These are phyloP conservation scores for Columba janthina DNA, from an alignment of 2,113 vertebrate genomes.

Conservation along the genomic window DNA sequence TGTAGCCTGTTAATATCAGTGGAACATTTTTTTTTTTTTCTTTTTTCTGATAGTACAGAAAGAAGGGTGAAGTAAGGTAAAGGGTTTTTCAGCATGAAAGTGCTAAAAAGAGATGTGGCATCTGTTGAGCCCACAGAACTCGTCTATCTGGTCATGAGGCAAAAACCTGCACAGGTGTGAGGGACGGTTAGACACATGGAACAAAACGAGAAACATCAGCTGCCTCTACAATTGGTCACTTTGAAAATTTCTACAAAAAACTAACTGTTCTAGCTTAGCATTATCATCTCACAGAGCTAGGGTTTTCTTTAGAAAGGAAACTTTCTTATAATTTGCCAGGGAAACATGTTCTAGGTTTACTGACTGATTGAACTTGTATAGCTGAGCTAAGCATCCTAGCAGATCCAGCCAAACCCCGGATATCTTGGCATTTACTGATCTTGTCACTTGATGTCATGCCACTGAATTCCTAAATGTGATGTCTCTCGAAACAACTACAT, in stretches of 20 bases:
- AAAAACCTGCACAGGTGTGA: background rate
- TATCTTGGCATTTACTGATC: background rate
- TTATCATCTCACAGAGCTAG: background rate
- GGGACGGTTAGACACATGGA: background rate
- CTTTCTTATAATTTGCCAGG: background rate
- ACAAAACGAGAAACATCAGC: background rate
- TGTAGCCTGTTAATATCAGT: background rate
- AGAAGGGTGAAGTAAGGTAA: background rate
- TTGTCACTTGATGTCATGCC: background rate
- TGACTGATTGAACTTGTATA: background rate
- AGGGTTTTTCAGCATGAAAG: background rate
- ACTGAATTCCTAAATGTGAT: background rate
- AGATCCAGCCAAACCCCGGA: background rate
- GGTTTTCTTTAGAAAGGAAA: background rate
- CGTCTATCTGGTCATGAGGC: fast-evolving
- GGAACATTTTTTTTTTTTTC: background rate
- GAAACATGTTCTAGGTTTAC: background rate
- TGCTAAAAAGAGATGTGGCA: background rate
- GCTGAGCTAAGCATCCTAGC: background rate
- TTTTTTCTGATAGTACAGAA: background rate
- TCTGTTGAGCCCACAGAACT: background rate
- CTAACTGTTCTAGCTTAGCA: background rate
- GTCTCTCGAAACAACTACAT: background rate
- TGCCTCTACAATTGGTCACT: background rate
- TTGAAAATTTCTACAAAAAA: background rate